These are phyloP conservation scores for Leptoclinus maculatus DNA, from an alignment of 2,797 vertebrate species.

Conservation along the genomic window DNA sequence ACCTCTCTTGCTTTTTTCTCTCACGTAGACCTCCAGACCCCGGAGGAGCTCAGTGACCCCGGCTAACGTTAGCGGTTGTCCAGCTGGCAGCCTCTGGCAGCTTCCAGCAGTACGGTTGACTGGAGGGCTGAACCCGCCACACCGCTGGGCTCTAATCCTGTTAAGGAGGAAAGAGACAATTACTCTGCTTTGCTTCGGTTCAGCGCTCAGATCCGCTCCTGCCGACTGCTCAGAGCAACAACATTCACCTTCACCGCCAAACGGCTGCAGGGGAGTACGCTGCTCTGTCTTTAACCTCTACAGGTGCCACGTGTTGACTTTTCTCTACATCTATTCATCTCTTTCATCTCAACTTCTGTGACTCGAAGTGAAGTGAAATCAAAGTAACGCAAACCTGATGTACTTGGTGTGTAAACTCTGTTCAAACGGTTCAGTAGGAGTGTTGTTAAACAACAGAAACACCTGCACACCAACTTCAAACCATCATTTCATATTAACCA, in stretches of 20 bases:
- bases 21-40: background rate
- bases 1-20: background rate
- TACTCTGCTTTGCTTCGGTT: slow-evolving; percentile 68
- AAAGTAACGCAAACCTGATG: background rate
- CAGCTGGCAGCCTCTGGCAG: slow-evolving; percentile 40
- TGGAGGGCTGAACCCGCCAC: slow-evolving; percentile 70
- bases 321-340: background rate
- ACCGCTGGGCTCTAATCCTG: slow-evolving; percentile 79
- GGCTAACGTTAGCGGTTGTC: slow-evolving; percentile 26
- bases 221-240: slow-evolving; percentile 42
- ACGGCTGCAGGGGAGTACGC: background rate
- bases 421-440: background rate
- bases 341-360: background rate
- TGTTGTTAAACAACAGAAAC: background rate
- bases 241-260: slow-evolving; percentile 46
- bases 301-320: background rate
- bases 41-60: slow-evolving; percentile 35
- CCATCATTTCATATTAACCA: background rate
- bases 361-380: background rate
- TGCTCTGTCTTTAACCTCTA: background rate
- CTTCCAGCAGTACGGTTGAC: slow-evolving; percentile 58
- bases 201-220: slow-evolving; percentile 71
- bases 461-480: background rate
- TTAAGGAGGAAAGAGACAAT: slow-evolving; percentile 82
- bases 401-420: background rate